Conservation (phyloP, 2,797 vertebrate genomes). For the Tolypeutes matacus region DNA sequence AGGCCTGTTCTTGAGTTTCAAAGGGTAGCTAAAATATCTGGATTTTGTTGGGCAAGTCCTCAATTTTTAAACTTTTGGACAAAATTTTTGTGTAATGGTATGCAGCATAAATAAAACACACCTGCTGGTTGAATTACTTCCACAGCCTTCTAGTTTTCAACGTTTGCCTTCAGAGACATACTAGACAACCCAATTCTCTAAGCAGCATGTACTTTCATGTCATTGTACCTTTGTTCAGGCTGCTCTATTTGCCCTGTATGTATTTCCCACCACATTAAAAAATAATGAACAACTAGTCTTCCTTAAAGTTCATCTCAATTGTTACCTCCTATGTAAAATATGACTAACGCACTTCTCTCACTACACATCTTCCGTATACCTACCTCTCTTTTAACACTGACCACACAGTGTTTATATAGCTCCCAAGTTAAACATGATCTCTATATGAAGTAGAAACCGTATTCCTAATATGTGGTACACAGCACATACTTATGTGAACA, state of each 20-base stretch:
- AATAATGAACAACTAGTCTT: not conserved
- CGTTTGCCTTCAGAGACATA: not conserved
- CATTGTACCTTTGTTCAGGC: not conserved
- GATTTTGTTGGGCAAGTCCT: not conserved
- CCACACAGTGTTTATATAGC: not conserved
- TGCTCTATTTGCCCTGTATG: not conserved
- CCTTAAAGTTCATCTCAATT: constrained; percentile 33
- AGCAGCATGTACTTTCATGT: not conserved
- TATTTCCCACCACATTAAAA: constrained; percentile 9
- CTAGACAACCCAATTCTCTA: not conserved
- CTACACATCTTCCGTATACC: not conserved
- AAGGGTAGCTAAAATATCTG: constrained; percentile 48
- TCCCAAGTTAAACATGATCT: constrained; percentile 29
- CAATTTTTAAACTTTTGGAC: constrained; percentile 21
- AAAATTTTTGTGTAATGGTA: not conserved
- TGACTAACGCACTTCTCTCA: not conserved
- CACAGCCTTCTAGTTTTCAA: not conserved
- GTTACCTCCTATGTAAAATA: constrained; percentile 57
- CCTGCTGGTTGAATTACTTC: not conserved
- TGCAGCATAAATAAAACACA: constrained; percentile 44
- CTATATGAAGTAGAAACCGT: constrained; percentile 49
- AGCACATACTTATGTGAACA: constrained; percentile 69
- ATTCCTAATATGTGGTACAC: constrained; percentile 5
- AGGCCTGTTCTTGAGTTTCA: not conserved
- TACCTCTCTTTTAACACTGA: constrained; percentile 8